Evolutionary conservation across 2,888 invertebrate species (phyloP).

Genomic region (Drosophila antonietae): DNA sequence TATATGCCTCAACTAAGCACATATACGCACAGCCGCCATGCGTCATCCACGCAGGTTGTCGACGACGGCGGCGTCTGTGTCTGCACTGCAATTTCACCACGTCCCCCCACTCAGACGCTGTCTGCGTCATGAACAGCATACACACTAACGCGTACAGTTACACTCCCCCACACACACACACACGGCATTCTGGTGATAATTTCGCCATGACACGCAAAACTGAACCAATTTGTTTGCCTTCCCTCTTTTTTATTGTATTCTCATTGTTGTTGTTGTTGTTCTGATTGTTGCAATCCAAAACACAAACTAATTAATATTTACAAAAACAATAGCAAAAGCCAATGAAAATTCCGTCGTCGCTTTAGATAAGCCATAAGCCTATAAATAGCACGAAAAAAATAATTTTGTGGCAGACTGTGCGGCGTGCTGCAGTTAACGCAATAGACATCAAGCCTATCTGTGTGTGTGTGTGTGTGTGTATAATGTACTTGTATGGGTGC

Average conservation of each 20-base stretch:
- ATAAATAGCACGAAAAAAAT: constrained; percentile 41
- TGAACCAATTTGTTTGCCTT: constrained; percentile 50
- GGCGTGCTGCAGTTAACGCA: constrained; percentile 44
- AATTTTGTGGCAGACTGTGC: constrained; percentile 47
- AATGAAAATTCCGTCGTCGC: constrained; percentile 61
- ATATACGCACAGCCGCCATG: constrained; percentile 51
- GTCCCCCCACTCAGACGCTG: constrained; percentile 35
- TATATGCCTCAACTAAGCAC: constrained; percentile 40
- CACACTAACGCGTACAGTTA: constrained; percentile 11
- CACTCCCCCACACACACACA: constrained; percentile 22
- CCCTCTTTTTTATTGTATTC: constrained; percentile 21
- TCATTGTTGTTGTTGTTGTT: constrained; percentile 6
- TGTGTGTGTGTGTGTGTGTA: neutral
- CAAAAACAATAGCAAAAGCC: constrained; percentile 67
- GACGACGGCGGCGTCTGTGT: constrained; percentile 31
- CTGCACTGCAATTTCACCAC: constrained; percentile 71
- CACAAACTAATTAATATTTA: constrained; percentile 77
- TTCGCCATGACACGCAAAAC: constrained; percentile 76
- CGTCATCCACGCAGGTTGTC: constrained; percentile 69
- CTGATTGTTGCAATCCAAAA: constrained; percentile 64
- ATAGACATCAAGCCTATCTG: constrained; percentile 9
- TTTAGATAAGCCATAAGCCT: constrained; percentile 69
- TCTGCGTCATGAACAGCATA: constrained; percentile 53
- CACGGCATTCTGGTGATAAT: constrained; percentile 49
- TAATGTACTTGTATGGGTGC: constrained; percentile 10